Conservation (phyloP, 2,797 vertebrate species). For the Tarsius wallacei region DNA sequence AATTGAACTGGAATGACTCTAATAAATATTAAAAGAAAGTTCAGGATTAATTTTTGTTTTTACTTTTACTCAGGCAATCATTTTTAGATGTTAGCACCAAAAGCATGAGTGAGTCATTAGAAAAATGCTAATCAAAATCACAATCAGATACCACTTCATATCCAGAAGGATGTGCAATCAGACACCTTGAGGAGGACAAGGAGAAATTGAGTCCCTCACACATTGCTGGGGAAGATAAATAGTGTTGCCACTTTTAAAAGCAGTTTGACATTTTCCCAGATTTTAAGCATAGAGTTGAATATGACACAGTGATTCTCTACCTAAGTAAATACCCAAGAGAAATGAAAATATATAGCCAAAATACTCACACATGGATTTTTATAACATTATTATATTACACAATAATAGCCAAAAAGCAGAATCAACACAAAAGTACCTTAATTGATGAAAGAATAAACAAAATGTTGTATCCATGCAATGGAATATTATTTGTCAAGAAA, state of each 20-base stretch:
- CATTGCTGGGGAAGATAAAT: neutral
- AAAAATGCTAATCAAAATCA: constrained; percentile 8
- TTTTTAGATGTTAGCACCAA: neutral
- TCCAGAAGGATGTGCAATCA: neutral
- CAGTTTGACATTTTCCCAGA: constrained; percentile 5
- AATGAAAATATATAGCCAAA: neutral
- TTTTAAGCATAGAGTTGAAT: neutral
- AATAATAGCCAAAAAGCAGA: neutral
- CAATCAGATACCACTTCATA: neutral
- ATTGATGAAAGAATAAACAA: neutral
- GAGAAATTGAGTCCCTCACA: neutral
- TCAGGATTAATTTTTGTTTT: neutral
- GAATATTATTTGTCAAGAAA: neutral
- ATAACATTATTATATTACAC: neutral
- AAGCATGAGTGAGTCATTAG: neutral
- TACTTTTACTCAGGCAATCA: neutral
- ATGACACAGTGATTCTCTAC: neutral
- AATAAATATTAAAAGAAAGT: neutral
- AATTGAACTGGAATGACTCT: neutral
- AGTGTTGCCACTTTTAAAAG: neutral
- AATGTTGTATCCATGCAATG: neutral
- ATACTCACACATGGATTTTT: neutral
- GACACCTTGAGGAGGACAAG: neutral
- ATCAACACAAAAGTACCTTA: neutral
- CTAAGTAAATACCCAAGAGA: neutral